Percentiles rank a stretch among this genome's conserved stretches.
These are phyloP conservation scores for Liopterus haemorrhoidalis DNA, from an alignment of 2,888 invertebrate species.

Conservation along the genomic window DNA sequence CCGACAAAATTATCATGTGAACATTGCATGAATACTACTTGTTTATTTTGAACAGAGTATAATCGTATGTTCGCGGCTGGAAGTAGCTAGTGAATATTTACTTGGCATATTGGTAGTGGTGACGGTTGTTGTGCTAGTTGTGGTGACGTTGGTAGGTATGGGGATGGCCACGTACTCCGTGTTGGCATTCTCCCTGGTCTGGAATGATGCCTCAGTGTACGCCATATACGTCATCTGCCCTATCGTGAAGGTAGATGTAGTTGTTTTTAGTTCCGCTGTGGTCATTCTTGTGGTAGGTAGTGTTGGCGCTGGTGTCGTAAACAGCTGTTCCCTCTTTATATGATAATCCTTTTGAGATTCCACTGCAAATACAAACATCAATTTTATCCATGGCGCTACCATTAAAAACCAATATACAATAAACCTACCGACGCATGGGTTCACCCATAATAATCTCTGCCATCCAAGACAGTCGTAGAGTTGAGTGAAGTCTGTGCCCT, in stretches of 20 bases:
- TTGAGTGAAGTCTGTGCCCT: constrained; percentile 77
- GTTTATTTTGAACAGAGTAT: no score
- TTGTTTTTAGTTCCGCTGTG: constrained; percentile 35
- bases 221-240: no score
- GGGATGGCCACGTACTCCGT: no score
- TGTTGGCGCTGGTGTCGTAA: constrained; percentile 42
- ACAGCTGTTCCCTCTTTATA: constrained; percentile 51
- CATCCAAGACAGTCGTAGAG: constrained; percentile 85
- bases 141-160: constrained; percentile 51
- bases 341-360: constrained; percentile 88
- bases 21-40: no score
- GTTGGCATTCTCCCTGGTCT: no score
- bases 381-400: no score
- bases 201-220: no score
- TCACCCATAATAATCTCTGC: constrained; percentile 85
- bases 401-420: constrained; percentile 11
- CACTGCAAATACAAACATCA: constrained; percentile 52
- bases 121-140: constrained; percentile 55
- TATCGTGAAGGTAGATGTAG: constrained; percentile 43
- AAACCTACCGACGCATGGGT: constrained; percentile 84
- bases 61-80: no score
- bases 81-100: constrained; percentile 42
- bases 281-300: constrained; percentile 44
- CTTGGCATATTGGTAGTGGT: constrained; percentile 54
- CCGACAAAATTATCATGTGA: no score